A percentile compares a stretch with the other conserved stretches of the same genome.
phyloP scores from a whole-genome alignment of 2,797 vertebrate species.

The Cryptoblepharus egeriae region DNA sequence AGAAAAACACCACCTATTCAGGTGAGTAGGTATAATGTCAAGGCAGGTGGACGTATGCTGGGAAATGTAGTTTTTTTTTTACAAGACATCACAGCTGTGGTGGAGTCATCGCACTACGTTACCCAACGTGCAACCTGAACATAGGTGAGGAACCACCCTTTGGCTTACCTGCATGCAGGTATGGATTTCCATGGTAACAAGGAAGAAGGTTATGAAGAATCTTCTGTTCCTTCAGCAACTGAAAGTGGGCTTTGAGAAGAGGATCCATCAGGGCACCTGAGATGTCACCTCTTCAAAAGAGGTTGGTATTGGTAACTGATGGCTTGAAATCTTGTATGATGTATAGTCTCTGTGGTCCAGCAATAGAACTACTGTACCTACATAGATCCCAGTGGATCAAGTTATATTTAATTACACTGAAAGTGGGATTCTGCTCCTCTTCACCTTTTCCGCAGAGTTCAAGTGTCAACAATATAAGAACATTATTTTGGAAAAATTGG shows the following conservation, averaged over 20 bases:
- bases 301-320: not conserved
- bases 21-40: not conserved
- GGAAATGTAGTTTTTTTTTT: conserved; percentile 1
- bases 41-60: not conserved
- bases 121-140: not conserved
- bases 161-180: not conserved
- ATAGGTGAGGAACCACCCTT: not conserved
- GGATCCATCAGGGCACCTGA: no score
- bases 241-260: not conserved
- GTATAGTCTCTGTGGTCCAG: not conserved
- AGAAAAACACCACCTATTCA: not conserved
- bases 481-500: not conserved
- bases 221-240: not conserved
- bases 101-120: not conserved
- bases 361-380: no score
- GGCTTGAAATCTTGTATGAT: not conserved
- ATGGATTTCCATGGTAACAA: conserved; percentile 5
- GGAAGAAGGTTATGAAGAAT: not conserved
- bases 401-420: not conserved
- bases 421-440: not conserved
- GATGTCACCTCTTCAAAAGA: not conserved
- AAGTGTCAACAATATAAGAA: not conserved
- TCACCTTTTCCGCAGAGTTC: not conserved
- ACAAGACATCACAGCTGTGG: not conserved
- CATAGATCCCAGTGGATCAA: no score